Evolutionary conservation across 2,888 invertebrate species (phyloP).

Genomic region (Drosophila nigricruria): DNA sequence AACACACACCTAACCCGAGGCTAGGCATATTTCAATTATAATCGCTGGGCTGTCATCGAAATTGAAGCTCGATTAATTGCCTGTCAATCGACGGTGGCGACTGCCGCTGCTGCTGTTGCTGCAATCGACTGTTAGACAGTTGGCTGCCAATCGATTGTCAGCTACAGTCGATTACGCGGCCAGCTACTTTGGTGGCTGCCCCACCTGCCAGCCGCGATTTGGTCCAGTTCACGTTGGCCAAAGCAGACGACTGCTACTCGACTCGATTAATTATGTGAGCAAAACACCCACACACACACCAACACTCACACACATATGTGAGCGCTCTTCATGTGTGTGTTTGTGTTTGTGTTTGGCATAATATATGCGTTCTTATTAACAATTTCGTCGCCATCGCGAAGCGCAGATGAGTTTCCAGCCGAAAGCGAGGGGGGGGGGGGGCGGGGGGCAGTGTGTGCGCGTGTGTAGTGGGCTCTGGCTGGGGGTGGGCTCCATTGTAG

Average conservation of each 20-base stretch:
- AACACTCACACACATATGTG: not conserved
- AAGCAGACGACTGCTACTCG: conserved; percentile 29
- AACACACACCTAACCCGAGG: not conserved
- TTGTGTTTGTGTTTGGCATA: conserved; percentile 71
- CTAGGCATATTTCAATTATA: conserved; percentile 4
- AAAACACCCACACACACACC: conserved; percentile 2
- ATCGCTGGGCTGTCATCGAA: conserved; percentile 2
- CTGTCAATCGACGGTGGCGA: conserved; percentile 22
- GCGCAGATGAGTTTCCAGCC: conserved; percentile 30
- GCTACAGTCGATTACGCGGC: conserved; percentile 43
- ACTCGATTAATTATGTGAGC: conserved; percentile 67
- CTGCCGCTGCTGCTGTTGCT: not conserved
- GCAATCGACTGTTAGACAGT: conserved; percentile 16
- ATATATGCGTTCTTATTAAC: conserved; percentile 80
- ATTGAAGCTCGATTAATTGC: conserved; percentile 18
- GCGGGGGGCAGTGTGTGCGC: not conserved
- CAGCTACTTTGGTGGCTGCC: conserved; percentile 20
- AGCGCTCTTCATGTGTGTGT: conserved; percentile 30
- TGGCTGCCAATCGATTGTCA: conserved; percentile 50
- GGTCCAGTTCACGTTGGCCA: conserved; percentile 24
- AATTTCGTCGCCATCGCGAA: conserved; percentile 73
- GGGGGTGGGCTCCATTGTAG: conserved; percentile 32
- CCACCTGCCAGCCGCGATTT: conserved; percentile 5
- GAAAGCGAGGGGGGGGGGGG: not conserved
- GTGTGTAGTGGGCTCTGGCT: not conserved